These are phyloP conservation scores for Acleris laterana DNA, from an alignment of 2,888 invertebrate genomes.

Conservation along the genomic window DNA sequence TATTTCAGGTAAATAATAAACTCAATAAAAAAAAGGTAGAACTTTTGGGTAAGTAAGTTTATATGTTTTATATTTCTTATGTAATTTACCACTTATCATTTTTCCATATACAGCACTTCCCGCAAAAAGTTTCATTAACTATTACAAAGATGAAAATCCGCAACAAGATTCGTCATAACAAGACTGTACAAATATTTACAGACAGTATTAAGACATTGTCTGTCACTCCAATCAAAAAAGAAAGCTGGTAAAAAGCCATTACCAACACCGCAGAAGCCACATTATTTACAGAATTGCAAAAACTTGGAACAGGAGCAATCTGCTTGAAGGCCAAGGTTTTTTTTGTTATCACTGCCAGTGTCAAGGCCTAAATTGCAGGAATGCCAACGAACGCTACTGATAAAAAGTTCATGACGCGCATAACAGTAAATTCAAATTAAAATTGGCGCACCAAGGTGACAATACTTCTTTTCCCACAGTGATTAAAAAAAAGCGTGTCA, in stretches of 20 bases:
- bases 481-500: slow-evolving; percentile 5
- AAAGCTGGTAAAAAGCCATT: slow-evolving; percentile 57
- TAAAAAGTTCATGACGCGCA: slow-evolving; percentile 13
- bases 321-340: slow-evolving; percentile 16
- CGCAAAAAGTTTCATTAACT: too few relatives aligned
- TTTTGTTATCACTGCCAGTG: slow-evolving; percentile 5
- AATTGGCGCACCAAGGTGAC: slow-evolving; percentile 6
- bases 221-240: slow-evolving; percentile 48
- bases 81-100: too few relatives aligned
- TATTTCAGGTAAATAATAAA: slow-evolving; percentile 25
- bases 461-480: not conserved
- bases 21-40: not conserved
- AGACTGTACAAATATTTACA: too few relatives aligned
- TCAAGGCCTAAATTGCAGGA: slow-evolving; percentile 25
- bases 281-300: slow-evolving; percentile 55
- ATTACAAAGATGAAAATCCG: too few relatives aligned
- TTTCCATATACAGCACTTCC: too few relatives aligned
- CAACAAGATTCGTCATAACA: too few relatives aligned
- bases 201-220: not conserved
- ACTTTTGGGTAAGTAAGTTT: slow-evolving; percentile 15
- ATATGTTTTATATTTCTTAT: too few relatives aligned
- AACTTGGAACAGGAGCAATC: slow-evolving; percentile 37
- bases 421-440: slow-evolving; percentile 25
- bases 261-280: slow-evolving; percentile 51
- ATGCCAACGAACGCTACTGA: slow-evolving; percentile 3